Evolutionary conservation across 2,888 invertebrate genomes (phyloP).

Genomic region (Entomobrya proxima): DNA sequence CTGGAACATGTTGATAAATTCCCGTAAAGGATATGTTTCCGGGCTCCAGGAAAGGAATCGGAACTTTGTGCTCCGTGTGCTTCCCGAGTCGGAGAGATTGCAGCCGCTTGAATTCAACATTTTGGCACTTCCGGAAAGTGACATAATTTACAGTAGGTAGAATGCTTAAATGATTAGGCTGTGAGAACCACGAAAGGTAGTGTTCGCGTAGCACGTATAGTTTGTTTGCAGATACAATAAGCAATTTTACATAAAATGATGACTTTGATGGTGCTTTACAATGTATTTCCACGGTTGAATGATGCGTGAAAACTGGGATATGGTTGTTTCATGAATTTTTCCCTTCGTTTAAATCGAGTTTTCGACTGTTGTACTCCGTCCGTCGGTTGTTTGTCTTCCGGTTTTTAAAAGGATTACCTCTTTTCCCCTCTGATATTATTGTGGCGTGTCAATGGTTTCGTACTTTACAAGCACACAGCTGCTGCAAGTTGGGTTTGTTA

Average conservation of each 20-base stretch:
- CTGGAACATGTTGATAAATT: slow-evolving; percentile 71
- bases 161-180: not conserved
- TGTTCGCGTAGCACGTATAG: not conserved
- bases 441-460: not conserved
- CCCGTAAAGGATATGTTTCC: slow-evolving; percentile 71
- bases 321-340: slow-evolving; percentile 15
- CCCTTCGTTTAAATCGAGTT: slow-evolving; percentile 27
- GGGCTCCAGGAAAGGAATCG: slow-evolving; percentile 74
- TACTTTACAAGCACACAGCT: slow-evolving; percentile 21
- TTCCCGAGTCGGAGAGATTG: slow-evolving; percentile 70
- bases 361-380: not conserved
- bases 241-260: slow-evolving; percentile 10
- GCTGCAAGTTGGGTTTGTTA: not conserved
- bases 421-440: not conserved
- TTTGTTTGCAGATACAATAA: not conserved
- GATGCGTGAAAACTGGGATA: slow-evolving; percentile 47
- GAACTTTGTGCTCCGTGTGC: slow-evolving; percentile 72
- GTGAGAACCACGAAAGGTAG: not conserved
- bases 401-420: slow-evolving; percentile 32
- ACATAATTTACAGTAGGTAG: slow-evolving; percentile 50
- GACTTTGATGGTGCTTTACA: slow-evolving; percentile 4
- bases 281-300: not conserved
- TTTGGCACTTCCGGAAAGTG: slow-evolving; percentile 70
- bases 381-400: slow-evolving; percentile 52
- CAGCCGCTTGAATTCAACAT: slow-evolving; percentile 66